Evolutionary conservation across 92 coral and sea anemone species (phyloP).

Genomic region (Meandrina meandrites): DNA sequence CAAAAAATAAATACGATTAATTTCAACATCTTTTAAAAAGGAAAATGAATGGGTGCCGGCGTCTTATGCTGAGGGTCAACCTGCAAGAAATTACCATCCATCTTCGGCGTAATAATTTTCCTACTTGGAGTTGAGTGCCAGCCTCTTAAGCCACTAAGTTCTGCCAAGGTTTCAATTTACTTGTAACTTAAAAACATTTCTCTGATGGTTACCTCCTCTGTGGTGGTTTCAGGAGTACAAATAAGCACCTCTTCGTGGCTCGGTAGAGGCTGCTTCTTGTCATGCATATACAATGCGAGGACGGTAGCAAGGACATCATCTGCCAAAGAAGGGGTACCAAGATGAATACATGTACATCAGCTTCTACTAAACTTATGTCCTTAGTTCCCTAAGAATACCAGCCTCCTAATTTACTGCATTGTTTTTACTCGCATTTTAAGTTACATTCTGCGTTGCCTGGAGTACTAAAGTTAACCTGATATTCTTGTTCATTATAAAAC

Average conservation of each 20-base stretch:
- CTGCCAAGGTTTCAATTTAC: not conserved
- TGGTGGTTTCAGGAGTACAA: constrained; percentile 61
- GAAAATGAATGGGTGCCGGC: too few species aligned
- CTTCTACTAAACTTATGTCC: not conserved
- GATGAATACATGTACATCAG: not conserved
- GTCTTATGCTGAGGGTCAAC: too few species aligned
- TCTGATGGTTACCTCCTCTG: constrained; percentile 59
- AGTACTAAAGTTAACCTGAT: too few species aligned
- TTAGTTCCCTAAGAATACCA: too few species aligned
- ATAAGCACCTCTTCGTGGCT: constrained; percentile 70
- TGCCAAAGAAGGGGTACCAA: not conserved
- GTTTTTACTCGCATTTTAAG: too few species aligned
- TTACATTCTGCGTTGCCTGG: too few species aligned
- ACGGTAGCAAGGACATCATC: constrained; percentile 66
- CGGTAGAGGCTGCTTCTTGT: constrained; percentile 56
- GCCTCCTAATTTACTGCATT: too few species aligned
- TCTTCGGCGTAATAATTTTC: too few species aligned
- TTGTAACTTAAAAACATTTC: not conserved
- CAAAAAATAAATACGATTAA: not conserved
- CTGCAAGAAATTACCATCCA: too few species aligned
- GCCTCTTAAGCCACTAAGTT: not conserved
- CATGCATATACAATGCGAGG: constrained; percentile 71
- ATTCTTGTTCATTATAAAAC: too few species aligned
- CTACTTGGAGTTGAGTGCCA: too few species aligned
- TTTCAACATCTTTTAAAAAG: too few species aligned